Conservation (phyloP, 2,797 vertebrate genomes). For the Hemibagrus guttatus region DNA sequence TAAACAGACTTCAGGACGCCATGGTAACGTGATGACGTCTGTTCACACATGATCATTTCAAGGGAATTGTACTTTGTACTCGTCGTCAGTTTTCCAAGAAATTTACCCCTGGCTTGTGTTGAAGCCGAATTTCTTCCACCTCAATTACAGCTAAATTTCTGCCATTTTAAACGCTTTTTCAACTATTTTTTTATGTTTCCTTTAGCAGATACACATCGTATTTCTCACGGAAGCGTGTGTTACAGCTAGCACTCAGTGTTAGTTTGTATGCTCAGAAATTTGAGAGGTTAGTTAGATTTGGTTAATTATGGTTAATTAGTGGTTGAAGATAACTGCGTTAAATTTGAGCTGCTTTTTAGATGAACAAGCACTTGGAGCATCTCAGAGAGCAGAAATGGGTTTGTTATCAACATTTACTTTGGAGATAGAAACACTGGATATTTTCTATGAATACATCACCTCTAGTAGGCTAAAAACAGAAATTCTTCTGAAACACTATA, state of each 20-base stretch:
- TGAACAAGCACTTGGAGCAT: too few relatives aligned
- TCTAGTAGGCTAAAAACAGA: too few relatives aligned
- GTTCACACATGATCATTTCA: neutral
- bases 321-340: too few relatives aligned
- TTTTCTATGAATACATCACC: too few relatives aligned
- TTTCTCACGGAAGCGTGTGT: neutral
- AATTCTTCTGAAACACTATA: too few relatives aligned
- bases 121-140: neutral
- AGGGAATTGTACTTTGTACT: neutral
- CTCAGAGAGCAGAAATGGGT: too few relatives aligned
- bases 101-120: neutral
- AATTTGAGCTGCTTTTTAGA: too few relatives aligned
- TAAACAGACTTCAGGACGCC: neutral
- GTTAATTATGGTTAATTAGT: too few relatives aligned
- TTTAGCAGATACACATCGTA: too few relatives aligned
- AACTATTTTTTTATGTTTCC: too few relatives aligned
- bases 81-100: neutral
- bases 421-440: too few relatives aligned
- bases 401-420: too few relatives aligned
- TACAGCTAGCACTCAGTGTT: neutral
- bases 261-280: neutral
- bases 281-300: neutral
- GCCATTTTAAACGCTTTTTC: neutral
- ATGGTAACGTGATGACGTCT: neutral
- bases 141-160: neutral